Percentiles rank a stretch among this genome's conserved stretches.
These are phyloP conservation scores for Nipponia nippon DNA, from an alignment of 2,113 vertebrate genomes.

Conservation along the genomic window DNA sequence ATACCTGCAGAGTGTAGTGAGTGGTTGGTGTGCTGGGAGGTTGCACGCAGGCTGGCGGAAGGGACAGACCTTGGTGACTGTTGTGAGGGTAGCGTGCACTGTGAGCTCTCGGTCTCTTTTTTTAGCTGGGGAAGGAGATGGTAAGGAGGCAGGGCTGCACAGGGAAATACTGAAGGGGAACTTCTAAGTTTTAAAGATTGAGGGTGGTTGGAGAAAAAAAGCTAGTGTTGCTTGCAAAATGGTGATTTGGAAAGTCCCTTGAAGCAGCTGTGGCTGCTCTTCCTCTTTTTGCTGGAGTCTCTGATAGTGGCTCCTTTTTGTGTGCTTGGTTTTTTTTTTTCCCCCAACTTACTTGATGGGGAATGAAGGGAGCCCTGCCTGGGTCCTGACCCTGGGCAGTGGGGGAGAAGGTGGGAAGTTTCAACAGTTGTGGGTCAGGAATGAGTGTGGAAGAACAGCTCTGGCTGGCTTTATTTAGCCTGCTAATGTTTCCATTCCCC, in stretches of 20 bases:
- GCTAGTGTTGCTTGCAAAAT: neutral
- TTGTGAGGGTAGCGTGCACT: neutral
- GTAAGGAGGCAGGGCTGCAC: neutral
- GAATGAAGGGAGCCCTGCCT: neutral
- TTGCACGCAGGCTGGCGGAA: accelerated
- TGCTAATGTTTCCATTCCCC: slow-evolving; percentile 29
- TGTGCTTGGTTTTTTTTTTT: neutral
- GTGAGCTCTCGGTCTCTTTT: neutral
- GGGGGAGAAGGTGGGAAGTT: neutral
- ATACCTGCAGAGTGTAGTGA: neutral
- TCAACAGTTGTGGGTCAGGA: neutral
- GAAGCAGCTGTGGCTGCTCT: neutral
- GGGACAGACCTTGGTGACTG: neutral
- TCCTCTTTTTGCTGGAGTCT: slow-evolving; percentile 3
- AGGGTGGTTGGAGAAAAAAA: neutral
- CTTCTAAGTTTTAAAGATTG: neutral
- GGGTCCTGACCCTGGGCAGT: neutral
- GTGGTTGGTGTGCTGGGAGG: neutral
- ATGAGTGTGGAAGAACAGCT: neutral
- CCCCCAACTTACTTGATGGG: neutral
- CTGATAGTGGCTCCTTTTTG: neutral
- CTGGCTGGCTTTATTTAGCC: slow-evolving; percentile 25
- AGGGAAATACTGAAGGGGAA: neutral
- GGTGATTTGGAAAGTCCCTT: neutral
- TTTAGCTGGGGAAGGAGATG: neutral